A percentile compares a stretch with the other conserved stretches of the same genome.
These are phyloP conservation scores for Palythoa grandis DNA, from an alignment of 92 coral and sea anemone genomes.

Conservation along the genomic window DNA sequence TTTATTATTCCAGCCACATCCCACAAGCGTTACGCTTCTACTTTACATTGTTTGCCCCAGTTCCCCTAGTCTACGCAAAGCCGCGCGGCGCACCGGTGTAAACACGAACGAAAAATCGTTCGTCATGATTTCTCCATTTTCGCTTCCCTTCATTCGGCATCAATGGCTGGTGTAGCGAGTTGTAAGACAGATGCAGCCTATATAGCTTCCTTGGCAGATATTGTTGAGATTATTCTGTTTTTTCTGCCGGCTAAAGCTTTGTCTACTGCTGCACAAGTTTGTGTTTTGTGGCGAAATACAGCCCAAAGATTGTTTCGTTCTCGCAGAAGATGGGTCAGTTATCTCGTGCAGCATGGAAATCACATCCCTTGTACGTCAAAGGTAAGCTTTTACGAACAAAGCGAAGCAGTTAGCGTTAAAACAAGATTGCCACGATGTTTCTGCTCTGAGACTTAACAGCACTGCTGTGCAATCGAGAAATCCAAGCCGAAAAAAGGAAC, in stretches of 20 bases:
- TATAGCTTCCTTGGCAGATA: slow-evolving; percentile 77
- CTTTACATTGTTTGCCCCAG: neutral
- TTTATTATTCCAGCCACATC: no score
- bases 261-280: slow-evolving; percentile 73
- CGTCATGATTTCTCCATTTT: neutral
- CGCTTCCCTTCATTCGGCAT: slow-evolving; percentile 3
- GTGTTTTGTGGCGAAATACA: slow-evolving; percentile 88
- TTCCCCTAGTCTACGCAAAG: neutral
- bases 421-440: neutral
- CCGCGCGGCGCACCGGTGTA: slow-evolving; percentile 21
- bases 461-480: neutral
- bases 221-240: slow-evolving; percentile 79
- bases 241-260: slow-evolving; percentile 87
- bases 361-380: slow-evolving; percentile 83
- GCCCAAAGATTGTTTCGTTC: slow-evolving; percentile 75
- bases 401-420: neutral
- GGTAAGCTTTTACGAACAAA: slow-evolving; percentile 47
- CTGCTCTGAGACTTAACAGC: neutral
- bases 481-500: neutral
- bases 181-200: slow-evolving; percentile 55
- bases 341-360: slow-evolving; percentile 73
- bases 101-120: slow-evolving; percentile 11
- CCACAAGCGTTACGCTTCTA: no score
- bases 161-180: slow-evolving; percentile 67
- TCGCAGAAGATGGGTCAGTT: slow-evolving; percentile 79